Base-by-base conservation (phyloP, 2,797 vertebrate genomes). In the Eulemur albifrons region DNA sequence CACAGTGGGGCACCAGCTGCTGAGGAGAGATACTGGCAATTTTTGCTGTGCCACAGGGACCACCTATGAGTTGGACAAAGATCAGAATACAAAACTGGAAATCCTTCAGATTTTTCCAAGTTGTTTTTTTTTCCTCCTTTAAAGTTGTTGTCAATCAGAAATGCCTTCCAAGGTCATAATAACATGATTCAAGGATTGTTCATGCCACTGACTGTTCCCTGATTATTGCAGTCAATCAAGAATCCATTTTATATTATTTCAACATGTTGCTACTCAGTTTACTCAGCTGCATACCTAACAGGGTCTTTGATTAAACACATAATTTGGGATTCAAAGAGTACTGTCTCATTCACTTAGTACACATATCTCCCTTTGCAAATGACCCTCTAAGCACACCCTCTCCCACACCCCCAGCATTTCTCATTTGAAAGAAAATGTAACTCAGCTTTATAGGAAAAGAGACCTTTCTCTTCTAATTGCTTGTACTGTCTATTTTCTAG, bases 241-340 rank as follows among this genome's bases (percentile, higher is more conserved):
- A 95, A 90, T 92, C 32, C 45, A 57, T 90, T 96, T 95, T 92
- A 61, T 84, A 70, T 94, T 88, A 88, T 88, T 96, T 96, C 90
- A 93, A 35, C 50, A 94, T 70, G 67, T 76, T 87, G 50, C 35
- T 93, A 77, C 59, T 95, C 4, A 14, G 59, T 95, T 97, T 90
- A 88, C 91, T 98, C 81, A 88, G 88, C 63, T 59, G 45, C 67
- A 85, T 97, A 88, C 32, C 52, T 88, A 80, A 93, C n/a, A 92
- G 65, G 30, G 81, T 93, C 65, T 95, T 91, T 94, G 93, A 94
- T 96, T 96, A 84, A 93, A 73, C 57, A 90, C 45, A 45, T 81
- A 72, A n/a, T 85, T 82, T 97, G 81, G 72, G 40, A 95, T 93
- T 97, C 69, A 92, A 61, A 91, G 72, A 93, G 27, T 63, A 61